Percentiles rank a stretch among this genome's conserved stretches.
phyloP scores from a whole-genome alignment of 2,888 invertebrate genomes.

The Plebejus argus region DNA sequence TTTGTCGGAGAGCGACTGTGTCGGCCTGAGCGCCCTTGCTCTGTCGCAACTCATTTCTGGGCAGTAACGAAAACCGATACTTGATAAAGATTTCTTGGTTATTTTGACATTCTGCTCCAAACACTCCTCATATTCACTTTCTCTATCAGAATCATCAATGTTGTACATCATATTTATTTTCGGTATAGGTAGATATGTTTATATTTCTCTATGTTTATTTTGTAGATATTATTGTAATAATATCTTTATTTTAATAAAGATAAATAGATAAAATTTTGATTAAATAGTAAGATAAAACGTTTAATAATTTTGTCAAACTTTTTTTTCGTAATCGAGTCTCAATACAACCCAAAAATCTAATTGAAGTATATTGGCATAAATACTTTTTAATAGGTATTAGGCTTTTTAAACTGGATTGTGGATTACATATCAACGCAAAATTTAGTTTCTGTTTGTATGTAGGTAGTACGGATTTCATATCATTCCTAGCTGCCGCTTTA shows the following conservation, averaged over 20 bases:
- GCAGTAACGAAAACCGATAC: conserved; percentile 66
- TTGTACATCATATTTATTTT: conserved; percentile 60
- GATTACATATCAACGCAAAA: no score
- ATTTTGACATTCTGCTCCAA: conserved; percentile 62
- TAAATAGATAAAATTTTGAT: no score
- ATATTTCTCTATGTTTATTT: no score
- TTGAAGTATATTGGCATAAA: no score
- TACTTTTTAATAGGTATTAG: no score
- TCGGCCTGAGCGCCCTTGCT: conserved; percentile 67
- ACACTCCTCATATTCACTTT: conserved; percentile 67
- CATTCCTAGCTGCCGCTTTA: no score
- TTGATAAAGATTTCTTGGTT: conserved; percentile 70
- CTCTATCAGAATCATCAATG: conserved; percentile 71
- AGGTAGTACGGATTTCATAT: no score
- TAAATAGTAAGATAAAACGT: not conserved
- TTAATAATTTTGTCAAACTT: not conserved
- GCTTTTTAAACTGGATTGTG: no score
- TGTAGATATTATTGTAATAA: conserved; percentile 30
- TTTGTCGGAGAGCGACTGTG: conserved; percentile 71
- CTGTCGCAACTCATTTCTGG: conserved; percentile 61
- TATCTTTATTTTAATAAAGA: not conserved
- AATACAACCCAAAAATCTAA: not conserved
- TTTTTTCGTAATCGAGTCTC: not conserved
- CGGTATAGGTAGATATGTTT: no score
- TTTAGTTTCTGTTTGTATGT: no score